Conservation (phyloP, 2,797 vertebrate species). For the Propithecus perrieri region DNA sequence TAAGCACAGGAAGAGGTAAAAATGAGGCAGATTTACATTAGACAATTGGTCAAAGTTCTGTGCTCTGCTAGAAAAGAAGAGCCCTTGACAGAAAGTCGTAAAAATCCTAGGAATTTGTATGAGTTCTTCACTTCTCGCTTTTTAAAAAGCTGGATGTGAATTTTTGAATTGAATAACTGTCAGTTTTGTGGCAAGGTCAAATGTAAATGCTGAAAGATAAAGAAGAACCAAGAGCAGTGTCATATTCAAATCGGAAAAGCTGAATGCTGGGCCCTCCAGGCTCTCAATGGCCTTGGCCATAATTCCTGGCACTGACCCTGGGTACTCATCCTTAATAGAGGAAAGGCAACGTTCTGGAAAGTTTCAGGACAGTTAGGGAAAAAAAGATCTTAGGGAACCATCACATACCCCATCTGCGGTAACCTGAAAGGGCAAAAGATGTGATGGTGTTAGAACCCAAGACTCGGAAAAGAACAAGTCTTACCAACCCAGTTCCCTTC, state of each 20-base stretch:
- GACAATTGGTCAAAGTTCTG: not conserved
- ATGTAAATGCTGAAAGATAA: not conserved
- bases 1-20: not conserved
- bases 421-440: not conserved
- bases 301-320: not conserved
- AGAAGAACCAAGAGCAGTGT: not conserved
- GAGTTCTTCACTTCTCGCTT: not conserved
- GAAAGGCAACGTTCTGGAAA: not conserved
- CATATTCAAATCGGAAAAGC: not conserved
- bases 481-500: not conserved
- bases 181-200: not conserved
- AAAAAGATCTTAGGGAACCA: rapidly evolving
- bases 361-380: not conserved
- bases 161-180: not conserved
- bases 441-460: not conserved
- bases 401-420: not conserved
- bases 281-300: not conserved
- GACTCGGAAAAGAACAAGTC: not conserved
- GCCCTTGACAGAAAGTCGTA: not conserved
- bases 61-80: not conserved
- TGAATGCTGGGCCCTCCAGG: not conserved
- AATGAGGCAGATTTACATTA: not conserved
- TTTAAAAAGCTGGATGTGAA: not conserved
- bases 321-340: not conserved
- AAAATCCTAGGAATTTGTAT: not conserved